Percentiles rank a stretch among this genome's conserved stretches.
Conservation (phyloP, 2,797 vertebrate species). For the Rhynchonycteris naso region DNA sequence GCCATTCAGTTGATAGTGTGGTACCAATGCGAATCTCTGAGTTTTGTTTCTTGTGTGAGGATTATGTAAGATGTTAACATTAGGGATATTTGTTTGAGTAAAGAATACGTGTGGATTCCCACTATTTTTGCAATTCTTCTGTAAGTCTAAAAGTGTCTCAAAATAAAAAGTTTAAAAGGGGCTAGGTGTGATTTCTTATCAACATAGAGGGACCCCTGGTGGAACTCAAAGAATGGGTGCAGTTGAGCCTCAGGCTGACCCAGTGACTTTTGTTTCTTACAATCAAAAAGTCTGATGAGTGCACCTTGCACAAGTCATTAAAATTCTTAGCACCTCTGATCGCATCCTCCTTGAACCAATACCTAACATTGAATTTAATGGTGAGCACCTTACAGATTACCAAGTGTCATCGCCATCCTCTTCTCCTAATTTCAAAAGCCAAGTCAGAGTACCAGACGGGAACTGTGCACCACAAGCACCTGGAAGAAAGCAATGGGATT, state of each 20-base stretch:
- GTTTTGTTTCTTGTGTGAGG: neutral
- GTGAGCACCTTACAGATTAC: neutral
- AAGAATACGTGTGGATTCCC: neutral
- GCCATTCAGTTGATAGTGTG: neutral
- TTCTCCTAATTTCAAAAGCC: neutral
- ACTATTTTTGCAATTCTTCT: neutral
- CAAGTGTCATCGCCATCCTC: neutral
- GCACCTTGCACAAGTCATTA: neutral
- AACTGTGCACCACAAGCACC: neutral
- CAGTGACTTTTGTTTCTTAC: neutral
- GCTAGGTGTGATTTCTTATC: neutral
- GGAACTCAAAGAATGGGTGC: neutral
- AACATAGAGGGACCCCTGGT: neutral
- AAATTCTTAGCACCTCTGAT: neutral
- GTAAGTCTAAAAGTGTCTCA: neutral
- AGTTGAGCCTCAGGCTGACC: neutral
- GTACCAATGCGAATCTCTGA: neutral
- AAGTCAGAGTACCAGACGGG: neutral
- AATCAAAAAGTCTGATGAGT: neutral
- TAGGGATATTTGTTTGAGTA: neutral
- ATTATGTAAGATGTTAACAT: neutral
- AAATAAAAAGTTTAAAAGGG: neutral
- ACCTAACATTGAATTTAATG: neutral
- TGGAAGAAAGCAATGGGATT: neutral
- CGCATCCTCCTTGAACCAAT: neutral